phyloP scores from a whole-genome alignment of 2,888 invertebrate genomes.

The Leucophenga maculata region DNA sequence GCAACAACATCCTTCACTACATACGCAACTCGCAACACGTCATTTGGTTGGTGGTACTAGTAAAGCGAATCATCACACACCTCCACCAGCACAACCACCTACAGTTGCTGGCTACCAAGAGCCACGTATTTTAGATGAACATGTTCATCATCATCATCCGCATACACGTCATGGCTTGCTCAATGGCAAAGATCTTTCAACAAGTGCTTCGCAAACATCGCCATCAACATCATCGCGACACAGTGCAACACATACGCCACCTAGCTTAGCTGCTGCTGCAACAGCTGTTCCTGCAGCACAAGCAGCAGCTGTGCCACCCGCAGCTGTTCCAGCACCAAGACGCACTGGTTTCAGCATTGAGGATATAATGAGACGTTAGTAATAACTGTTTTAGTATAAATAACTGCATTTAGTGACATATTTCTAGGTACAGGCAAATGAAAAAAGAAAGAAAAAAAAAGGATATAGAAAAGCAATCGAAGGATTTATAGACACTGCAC shows the following conservation, averaged over 20 bases:
- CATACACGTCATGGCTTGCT: neutral
- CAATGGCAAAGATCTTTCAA: conserved; percentile 18
- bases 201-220: conserved; percentile 17
- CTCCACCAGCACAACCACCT: conserved; percentile 29
- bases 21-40: conserved; percentile 34
- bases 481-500: too few relatives aligned
- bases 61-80: conserved; percentile 66
- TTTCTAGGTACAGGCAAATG: too few relatives aligned
- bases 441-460: too few relatives aligned
- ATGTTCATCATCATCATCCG: too few relatives aligned
- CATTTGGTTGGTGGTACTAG: neutral
- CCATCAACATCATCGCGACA: too few relatives aligned
- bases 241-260: conserved; percentile 66
- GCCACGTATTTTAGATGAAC: neutral
- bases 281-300: conserved; percentile 17
- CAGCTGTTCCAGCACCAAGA: conserved; percentile 73
- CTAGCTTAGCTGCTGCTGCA: conserved; percentile 51
- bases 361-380: conserved; percentile 89
- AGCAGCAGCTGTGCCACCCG: conserved; percentile 57
- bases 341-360: conserved; percentile 92
- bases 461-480: too few relatives aligned
- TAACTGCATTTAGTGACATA: neutral
- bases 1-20: conserved; percentile 55
- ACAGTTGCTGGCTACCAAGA: conserved; percentile 48
- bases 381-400: neutral